phyloP scores from a whole-genome alignment of 1,140 invertebrate species.

The Drosophila melanica region DNA sequence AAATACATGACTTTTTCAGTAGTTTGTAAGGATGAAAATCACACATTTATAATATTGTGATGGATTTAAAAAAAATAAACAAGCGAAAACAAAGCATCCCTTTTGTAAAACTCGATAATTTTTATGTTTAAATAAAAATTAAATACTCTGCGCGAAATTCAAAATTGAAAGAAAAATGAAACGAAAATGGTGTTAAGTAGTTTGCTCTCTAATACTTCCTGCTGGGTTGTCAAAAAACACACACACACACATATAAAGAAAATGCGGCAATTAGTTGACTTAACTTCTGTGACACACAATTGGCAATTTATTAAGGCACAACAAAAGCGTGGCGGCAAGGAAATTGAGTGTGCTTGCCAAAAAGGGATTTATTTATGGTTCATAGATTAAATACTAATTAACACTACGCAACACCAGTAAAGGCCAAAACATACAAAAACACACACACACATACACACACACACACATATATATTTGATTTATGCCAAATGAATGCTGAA shows the following conservation, averaged over 20 bases:
- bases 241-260: slow-evolving; percentile 26
- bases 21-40: too few relatives aligned
- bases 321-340: slow-evolving; percentile 52
- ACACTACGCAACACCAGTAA: slow-evolving; percentile 60
- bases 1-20: too few relatives aligned
- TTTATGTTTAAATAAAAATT: too few relatives aligned
- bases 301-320: slow-evolving; percentile 71
- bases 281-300: slow-evolving; percentile 74
- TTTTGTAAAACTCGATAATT: too few relatives aligned
- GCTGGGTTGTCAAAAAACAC: neutral
- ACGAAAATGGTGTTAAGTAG: too few relatives aligned
- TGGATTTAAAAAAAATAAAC: too few relatives aligned
- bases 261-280: slow-evolving; percentile 77
- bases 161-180: too few relatives aligned
- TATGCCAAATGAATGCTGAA: slow-evolving; percentile 62
- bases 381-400: slow-evolving; percentile 83
- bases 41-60: too few relatives aligned
- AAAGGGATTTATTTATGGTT: slow-evolving; percentile 80
- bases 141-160: too few relatives aligned
- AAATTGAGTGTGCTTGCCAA: slow-evolving; percentile 75
- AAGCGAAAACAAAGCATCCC: too few relatives aligned
- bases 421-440: slow-evolving; percentile 27
- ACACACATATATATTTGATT: slow-evolving; percentile 66
- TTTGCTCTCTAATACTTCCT: too few relatives aligned
- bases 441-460: slow-evolving; percentile 30